Base-by-base conservation (phyloP, 2,797 vertebrate species). In the Scolopax bukidnonensis region DNA sequence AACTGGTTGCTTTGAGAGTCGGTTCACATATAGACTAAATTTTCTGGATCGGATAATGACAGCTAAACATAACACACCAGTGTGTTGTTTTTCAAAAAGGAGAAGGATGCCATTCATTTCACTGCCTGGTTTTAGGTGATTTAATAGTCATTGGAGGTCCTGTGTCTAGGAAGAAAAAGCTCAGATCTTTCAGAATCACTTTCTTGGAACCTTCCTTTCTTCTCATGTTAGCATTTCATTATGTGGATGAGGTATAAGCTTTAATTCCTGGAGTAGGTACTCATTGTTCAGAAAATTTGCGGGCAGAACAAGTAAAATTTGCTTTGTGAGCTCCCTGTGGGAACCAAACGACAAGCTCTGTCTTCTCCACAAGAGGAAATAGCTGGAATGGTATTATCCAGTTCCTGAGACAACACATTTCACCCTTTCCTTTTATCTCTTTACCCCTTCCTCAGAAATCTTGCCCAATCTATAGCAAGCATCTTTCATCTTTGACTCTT, bases 401-500 rank as follows among this genome's bases (percentile, higher is more conserved):
- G 83, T 93, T 94, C 85, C 83, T 47, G 64, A 90, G 88, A 94
- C 95, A 96, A 94, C 74, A 94, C 41, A 84, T 94, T 95, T 95
- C 86, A 83, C 92, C 94, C 93, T 84, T 95, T 70, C 40, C 48
- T 79, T 93, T 95, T 41, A 89, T 96, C 25, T 68, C 90, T 80
- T 96, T 95, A 93, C 88, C 88, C 70, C 80, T 91, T 96, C 74
- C 50, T 95, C 85, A 94, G 90, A 96, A 95, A 69, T 94, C 88
- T 95, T 94, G 86, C 48, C 88, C 93, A 74, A 90, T 65, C 41
- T 80, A 70, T 84, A 77, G 83, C 83, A 84, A 93, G 57, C 15
- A 74, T 57, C 90, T 96, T 96, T 95, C 77, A 94, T 96, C 90
- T 95, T 90, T 92, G 91, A 96, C 94, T 96, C 93, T 97, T 95